These are phyloP conservation scores for Triplophysa tibetana DNA, from an alignment of 2,113 vertebrate species.

Conservation along the genomic window DNA sequence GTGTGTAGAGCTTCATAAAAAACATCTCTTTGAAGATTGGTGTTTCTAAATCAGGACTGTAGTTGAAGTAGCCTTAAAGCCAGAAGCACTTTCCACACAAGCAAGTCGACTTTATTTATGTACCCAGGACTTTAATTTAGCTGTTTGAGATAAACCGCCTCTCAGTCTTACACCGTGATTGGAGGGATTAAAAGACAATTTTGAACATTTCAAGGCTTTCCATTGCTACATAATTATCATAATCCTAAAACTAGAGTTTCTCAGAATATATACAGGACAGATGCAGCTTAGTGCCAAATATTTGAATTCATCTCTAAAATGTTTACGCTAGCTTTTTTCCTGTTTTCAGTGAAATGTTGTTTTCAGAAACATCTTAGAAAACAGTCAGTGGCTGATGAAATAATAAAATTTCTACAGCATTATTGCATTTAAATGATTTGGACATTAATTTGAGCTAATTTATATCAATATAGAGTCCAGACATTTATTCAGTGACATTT, in stretches of 20 bases:
- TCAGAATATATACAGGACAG: slow-evolving; percentile 1
- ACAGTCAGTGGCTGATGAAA: not conserved
- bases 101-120: slow-evolving; percentile 1
- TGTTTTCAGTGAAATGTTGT: not conserved
- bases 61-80: not conserved
- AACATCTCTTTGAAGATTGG: not conserved
- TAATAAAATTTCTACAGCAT: no score
- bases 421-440: not conserved
- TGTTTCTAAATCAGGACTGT: not conserved
- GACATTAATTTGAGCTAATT: not conserved
- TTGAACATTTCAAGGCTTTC: slow-evolving; percentile 7
- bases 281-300: slow-evolving; percentile 1
- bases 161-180: not conserved
- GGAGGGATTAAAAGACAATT: slow-evolving; percentile 1
- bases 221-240: slow-evolving; percentile 2
- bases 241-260: slow-evolving; percentile 9
- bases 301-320: not conserved
- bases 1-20: not conserved
- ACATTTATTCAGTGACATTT: not conserved
- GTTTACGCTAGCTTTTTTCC: not conserved
- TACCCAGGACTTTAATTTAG: not conserved
- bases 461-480: not conserved
- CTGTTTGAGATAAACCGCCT: slow-evolving; percentile 3
- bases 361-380: not conserved
- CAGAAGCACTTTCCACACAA: not conserved